Evolutionary conservation across 2,797 vertebrate genomes (phyloP).

Genomic region (Hippopotamyrus pictus): DNA sequence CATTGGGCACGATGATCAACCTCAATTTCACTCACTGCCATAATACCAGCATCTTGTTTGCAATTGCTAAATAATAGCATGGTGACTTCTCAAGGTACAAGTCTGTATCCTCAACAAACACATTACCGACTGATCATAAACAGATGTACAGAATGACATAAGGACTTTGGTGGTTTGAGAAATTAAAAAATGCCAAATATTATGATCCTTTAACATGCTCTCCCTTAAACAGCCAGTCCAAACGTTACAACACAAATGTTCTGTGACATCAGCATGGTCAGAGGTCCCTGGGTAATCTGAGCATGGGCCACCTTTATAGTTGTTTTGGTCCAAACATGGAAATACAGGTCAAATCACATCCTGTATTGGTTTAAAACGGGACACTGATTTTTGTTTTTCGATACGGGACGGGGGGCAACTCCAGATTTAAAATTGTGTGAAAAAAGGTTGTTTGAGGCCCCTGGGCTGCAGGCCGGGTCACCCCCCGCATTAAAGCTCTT

Average conservation of each 20-base stretch:
- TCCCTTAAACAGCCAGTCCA: background rate
- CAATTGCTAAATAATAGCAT: background rate
- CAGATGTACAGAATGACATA: background rate
- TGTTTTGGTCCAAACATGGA: background rate
- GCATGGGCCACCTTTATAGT: background rate
- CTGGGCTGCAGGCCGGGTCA: background rate
- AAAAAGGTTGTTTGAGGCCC: background rate
- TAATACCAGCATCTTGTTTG: background rate
- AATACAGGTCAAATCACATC: background rate
- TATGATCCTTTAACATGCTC: background rate
- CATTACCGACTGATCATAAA: background rate
- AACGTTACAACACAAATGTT: background rate
- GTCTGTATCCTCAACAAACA: background rate
- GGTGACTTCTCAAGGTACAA: background rate
- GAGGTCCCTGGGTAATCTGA: background rate
- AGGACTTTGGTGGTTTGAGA: background rate
- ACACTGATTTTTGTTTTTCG: background rate
- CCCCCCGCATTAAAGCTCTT: background rate
- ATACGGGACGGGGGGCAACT: background rate
- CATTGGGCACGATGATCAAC: background rate
- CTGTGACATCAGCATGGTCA: background rate
- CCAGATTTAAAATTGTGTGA: background rate
- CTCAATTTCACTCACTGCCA: background rate
- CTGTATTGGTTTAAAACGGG: background rate
- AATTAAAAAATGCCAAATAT: background rate